Evolutionary conservation across 2,113 vertebrate species (phyloP).

Genomic region (Aspidoscelis tigris): DNA sequence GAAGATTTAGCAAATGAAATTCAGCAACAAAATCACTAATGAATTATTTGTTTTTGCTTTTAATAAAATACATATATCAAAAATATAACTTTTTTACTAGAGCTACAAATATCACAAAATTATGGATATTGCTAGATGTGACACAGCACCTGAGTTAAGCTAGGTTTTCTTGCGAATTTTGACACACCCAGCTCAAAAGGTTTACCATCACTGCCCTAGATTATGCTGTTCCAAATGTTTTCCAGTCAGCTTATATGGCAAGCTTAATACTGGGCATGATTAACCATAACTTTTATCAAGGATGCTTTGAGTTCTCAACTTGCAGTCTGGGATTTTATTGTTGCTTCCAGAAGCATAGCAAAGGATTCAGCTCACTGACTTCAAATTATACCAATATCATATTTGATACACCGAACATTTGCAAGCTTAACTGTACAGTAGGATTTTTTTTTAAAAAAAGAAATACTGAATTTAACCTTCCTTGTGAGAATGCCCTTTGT

Average conservation of each 20-base stretch:
- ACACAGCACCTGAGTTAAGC: too few relatives aligned
- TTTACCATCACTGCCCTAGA: neutral
- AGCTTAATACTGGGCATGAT: neutral
- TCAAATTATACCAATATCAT: neutral
- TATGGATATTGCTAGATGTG: too few relatives aligned
- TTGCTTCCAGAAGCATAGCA: neutral
- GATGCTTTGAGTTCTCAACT: neutral
- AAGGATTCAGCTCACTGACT: conserved; percentile 16
- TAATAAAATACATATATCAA: too few relatives aligned
- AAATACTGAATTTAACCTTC: neutral
- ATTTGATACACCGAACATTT: conserved; percentile 1
- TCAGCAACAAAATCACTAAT: too few relatives aligned
- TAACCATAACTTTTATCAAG: neutral
- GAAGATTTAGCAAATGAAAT: too few relatives aligned
- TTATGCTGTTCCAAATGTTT: neutral
- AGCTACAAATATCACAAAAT: too few relatives aligned
- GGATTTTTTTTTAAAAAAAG: neutral
- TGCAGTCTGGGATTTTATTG: neutral
- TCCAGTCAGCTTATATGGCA: too few relatives aligned
- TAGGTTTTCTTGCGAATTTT: too few relatives aligned
- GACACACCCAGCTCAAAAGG: too few relatives aligned
- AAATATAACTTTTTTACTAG: too few relatives aligned
- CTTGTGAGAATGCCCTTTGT: conserved; percentile 5
- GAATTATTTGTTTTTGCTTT: too few relatives aligned
- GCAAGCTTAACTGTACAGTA: conserved; percentile 1